These are phyloP conservation scores for Archaeoteleia sp. DNA, from an alignment of 2,888 invertebrate species.

Conservation along the genomic window DNA sequence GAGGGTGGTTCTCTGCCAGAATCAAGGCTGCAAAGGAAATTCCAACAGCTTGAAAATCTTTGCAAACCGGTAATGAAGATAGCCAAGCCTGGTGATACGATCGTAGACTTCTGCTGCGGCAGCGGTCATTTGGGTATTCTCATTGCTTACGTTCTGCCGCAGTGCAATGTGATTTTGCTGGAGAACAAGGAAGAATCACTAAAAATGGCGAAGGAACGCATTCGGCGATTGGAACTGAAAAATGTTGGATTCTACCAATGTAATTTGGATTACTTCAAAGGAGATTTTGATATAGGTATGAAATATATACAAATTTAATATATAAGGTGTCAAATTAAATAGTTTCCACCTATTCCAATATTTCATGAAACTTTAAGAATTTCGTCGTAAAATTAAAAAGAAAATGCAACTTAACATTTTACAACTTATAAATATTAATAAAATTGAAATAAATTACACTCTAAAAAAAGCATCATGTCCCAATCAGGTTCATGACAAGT, in stretches of 20 bases:
- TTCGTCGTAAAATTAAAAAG: too few species aligned
- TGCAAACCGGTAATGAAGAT: slow-evolving; percentile 84
- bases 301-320: too few species aligned
- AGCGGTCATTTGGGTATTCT: slow-evolving; percentile 94
- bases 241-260: slow-evolving; percentile 90
- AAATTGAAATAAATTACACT: too few species aligned
- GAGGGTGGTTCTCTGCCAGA: slow-evolving; percentile 86
- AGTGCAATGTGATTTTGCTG: slow-evolving; percentile 86
- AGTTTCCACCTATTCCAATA: too few species aligned
- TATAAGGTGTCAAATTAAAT: too few species aligned
- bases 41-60: slow-evolving; percentile 90
- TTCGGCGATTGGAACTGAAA: slow-evolving; percentile 79
- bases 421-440: too few species aligned
- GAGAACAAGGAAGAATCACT: slow-evolving; percentile 95
- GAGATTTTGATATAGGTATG: slow-evolving; percentile 84
- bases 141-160: slow-evolving; percentile 86
- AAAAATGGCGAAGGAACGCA: slow-evolving; percentile 83
- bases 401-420: too few species aligned
- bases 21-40: slow-evolving; percentile 84
- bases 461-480: too few species aligned
- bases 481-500: too few species aligned
- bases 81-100: slow-evolving; percentile 81
- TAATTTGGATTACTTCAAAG: slow-evolving; percentile 91
- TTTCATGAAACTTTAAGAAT: too few species aligned
- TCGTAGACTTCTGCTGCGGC: slow-evolving; percentile 96